phyloP scores from a whole-genome alignment of 35 echinoderm and acorn worm species.

The Hemicentrotus pulcherrimus region DNA sequence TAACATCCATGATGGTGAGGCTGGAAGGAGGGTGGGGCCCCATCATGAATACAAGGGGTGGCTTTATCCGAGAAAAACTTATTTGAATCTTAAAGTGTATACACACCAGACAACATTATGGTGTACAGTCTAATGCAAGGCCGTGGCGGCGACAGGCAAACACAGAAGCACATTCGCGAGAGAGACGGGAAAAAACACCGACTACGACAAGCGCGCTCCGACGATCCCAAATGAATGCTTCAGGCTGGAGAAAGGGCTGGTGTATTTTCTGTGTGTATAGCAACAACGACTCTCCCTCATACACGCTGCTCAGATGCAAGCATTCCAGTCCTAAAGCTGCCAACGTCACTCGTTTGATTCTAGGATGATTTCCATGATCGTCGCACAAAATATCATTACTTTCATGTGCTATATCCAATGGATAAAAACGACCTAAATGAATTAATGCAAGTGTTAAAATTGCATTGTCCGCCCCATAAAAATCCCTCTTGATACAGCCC shows the following conservation, averaged over 20 bases:
- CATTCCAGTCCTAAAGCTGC: neutral
- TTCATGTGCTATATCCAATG: neutral
- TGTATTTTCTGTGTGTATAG: neutral
- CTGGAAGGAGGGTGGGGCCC: slow-evolving; percentile 34
- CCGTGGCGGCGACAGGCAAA: neutral
- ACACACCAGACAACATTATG: neutral
- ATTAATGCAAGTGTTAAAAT: neutral
- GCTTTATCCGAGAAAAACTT: neutral
- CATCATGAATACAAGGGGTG: slow-evolving; percentile 18
- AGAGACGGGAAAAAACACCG: neutral
- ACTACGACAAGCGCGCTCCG: neutral
- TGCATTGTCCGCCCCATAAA: neutral
- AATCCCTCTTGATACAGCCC: neutral
- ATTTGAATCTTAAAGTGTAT: neutral
- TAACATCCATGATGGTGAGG: neutral
- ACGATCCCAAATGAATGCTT: neutral
- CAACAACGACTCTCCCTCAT: neutral
- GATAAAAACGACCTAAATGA: slow-evolving; percentile 18
- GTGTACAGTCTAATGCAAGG: neutral
- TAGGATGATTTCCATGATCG: neutral
- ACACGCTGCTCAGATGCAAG: neutral
- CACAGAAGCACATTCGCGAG: neutral
- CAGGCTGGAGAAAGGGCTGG: neutral
- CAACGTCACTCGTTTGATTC: slow-evolving; percentile 23
- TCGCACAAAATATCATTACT: slow-evolving; percentile 21